Evolutionary conservation across 2,797 vertebrate genomes (phyloP).

Genomic region (Hypotaenidia philippensis): DNA sequence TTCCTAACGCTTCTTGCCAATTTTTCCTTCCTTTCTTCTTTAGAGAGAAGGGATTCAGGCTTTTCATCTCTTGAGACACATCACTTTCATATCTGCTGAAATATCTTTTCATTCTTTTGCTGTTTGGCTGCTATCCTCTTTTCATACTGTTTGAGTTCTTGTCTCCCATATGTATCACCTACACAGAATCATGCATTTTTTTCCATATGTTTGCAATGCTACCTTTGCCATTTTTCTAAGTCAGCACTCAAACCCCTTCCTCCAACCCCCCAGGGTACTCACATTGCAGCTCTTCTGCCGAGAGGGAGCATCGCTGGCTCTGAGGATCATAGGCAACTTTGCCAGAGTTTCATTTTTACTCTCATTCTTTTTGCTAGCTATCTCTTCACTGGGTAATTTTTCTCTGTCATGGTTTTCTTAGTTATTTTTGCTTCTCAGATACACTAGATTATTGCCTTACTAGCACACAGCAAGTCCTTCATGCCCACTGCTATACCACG

Average conservation of each 20-base stretch:
- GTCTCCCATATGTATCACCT: background rate
- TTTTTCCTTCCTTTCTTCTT: background rate
- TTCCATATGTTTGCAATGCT: background rate
- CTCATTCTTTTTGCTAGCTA: background rate
- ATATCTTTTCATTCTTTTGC: background rate
- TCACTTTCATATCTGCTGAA: background rate
- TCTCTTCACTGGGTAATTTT: background rate
- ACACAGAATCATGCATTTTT: background rate
- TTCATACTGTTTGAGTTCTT: background rate
- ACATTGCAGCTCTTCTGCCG: background rate
- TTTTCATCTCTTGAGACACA: background rate
- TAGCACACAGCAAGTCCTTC: background rate
- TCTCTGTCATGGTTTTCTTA: background rate
- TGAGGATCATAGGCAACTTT: fast-evolving
- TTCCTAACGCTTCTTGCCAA: background rate
- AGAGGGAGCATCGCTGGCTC: background rate
- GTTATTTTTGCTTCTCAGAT: background rate
- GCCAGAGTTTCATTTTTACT: background rate
- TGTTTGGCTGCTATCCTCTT: background rate
- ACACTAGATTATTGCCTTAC: background rate
- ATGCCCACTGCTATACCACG: background rate
- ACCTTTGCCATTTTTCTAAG: background rate
- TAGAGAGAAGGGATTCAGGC: background rate
- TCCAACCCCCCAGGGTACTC: background rate
- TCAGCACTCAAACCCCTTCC: background rate